Conservation (phyloP, 1,140 invertebrate genomes). For the Bombus ignitus region DNA sequence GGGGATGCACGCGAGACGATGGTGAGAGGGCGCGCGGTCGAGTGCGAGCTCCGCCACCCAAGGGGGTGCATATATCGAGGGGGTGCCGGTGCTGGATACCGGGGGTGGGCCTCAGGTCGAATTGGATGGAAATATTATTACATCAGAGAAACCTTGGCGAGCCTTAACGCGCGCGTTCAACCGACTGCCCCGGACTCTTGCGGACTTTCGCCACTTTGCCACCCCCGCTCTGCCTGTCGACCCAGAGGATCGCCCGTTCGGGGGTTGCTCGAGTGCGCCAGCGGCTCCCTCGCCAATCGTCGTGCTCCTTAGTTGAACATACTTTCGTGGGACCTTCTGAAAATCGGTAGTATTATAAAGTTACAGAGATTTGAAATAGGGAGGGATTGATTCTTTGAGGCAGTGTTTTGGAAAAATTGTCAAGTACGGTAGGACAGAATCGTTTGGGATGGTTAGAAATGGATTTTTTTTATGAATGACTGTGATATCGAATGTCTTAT, state of each 20-base stretch:
- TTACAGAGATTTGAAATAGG: too few relatives aligned
- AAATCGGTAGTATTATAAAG: too few relatives aligned
- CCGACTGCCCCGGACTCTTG: conserved; percentile 16
- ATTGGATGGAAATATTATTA: conserved; percentile 81
- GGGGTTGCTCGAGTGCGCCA: too few relatives aligned
- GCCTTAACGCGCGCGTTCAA: conserved; percentile 42
- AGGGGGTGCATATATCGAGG: conserved; percentile 66
- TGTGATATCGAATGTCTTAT: too few relatives aligned
- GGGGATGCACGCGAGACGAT: conserved; percentile 71
- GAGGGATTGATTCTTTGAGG: too few relatives aligned
- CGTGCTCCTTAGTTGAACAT: background rate
- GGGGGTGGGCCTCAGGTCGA: conserved; percentile 71
- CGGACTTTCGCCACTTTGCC: background rate
- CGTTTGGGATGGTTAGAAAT: too few relatives aligned
- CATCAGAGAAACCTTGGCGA: conserved; percentile 73
- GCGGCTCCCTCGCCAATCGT: background rate
- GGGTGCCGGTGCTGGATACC: conserved; percentile 43
- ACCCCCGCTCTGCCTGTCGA: background rate
- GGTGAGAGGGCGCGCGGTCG: conserved; percentile 70
- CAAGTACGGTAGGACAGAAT: too few relatives aligned
- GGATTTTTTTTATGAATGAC: too few relatives aligned
- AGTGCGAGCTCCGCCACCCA: conserved; percentile 65
- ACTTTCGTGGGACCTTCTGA: background rate
- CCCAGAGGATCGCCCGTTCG: background rate
- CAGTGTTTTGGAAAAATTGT: too few relatives aligned